Conservation (phyloP, 2,113 vertebrate genomes). For the Chaenogobius annularis region DNA sequence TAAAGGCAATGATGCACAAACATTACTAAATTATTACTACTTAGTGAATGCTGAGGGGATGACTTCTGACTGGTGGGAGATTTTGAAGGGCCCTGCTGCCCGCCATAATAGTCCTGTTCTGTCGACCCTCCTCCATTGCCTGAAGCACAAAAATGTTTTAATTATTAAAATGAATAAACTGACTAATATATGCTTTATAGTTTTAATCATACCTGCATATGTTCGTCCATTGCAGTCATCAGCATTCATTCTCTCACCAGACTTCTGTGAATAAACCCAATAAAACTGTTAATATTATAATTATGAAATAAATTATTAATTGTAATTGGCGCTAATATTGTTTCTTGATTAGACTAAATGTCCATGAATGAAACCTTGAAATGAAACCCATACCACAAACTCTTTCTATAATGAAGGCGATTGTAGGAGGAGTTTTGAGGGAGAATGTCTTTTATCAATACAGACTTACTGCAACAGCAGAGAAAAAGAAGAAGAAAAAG, state of each 20-base stretch:
- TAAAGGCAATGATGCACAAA: neutral
- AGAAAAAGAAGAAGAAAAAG: neutral
- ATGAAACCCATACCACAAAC: neutral
- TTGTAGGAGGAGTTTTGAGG: constrained; percentile 51
- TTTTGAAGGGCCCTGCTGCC: constrained; percentile 83
- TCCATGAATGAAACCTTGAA: neutral
- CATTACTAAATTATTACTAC: constrained; percentile 73
- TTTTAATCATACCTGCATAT: constrained; percentile 80
- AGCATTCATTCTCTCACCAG: constrained; percentile 88
- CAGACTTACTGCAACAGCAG: neutral
- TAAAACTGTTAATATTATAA: neutral
- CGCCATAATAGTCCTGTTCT: constrained; percentile 88
- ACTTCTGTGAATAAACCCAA: constrained; percentile 67
- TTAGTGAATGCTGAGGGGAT: constrained; percentile 87
- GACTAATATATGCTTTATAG: neutral
- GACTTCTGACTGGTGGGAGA: constrained; percentile 92
- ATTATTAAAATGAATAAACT: constrained; percentile 33
- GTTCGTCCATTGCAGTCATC: constrained; percentile 92
- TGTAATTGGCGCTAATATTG: neutral
- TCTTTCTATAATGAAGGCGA: constrained; percentile 34
- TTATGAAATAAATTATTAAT: too few relatives aligned
- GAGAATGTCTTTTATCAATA: neutral
- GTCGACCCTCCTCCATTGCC: constrained; percentile 91
- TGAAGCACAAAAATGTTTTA: constrained; percentile 59
- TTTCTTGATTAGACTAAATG: neutral